Evolutionary conservation across 2,888 invertebrate genomes (phyloP), one percentile per base, ranked within the genome.

Genomic region (Periphyllus acericola): DNA sequence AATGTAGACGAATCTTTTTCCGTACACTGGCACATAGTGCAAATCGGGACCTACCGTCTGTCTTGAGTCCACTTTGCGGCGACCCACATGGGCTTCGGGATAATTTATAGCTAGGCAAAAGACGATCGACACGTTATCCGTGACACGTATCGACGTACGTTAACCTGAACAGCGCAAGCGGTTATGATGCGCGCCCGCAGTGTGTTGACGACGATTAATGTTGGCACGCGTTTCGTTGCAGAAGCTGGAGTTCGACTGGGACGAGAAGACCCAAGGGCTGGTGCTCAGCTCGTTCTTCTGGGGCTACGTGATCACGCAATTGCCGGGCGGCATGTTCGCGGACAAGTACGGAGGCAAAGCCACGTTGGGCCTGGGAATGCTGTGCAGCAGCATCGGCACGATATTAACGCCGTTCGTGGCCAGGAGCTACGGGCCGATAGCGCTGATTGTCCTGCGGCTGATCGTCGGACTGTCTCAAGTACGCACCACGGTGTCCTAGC

Each of bases 221-320:
- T 14, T 14, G 14, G 14, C 6, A 25, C 60, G 60, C 3, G 4
- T 60, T 60, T 60, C 29, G 25, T 89, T 85, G 25, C 90, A 92
- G 92, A 91, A 92, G 32, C 92, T 92, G 19, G 92, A 93, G 89
- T 95, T 94, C 91, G 93, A 94, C 71, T 96, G 96, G 96, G 93
- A 93, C 83, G 94, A 95, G 91, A 92, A 93, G 87, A 93, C 89
- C 5, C 92, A 91, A 90, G 92, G 92, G 0, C 89, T 92, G 76
- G 91, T 92, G 29, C 90, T 92, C 25, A 91, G 91, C 8, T 91
- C 92, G 4, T 93, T 93, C 90, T 93, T 92, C 91, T 93, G 92
- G 91, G 92, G 92, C 17, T 93, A 93, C 89, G 91, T 92, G 32
- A 86, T 92, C 29, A 92, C 92, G 0, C 92, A 92, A 90, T 90